These are phyloP conservation scores for Noctua janthe DNA, from an alignment of 2,888 invertebrate species.

Conservation along the genomic window DNA sequence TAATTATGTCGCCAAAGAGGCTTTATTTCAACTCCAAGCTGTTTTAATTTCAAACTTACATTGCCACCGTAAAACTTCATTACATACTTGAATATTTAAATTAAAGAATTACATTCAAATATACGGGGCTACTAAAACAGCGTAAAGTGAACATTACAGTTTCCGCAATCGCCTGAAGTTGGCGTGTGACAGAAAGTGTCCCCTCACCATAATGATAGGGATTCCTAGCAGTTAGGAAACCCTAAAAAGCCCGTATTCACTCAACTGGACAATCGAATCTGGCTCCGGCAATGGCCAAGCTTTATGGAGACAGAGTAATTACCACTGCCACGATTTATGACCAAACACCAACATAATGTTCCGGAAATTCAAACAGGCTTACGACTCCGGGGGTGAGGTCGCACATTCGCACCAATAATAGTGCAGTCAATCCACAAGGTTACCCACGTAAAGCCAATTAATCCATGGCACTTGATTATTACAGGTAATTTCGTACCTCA, in stretches of 20 bases:
- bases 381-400: neutral
- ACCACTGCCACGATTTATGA: constrained; percentile 57
- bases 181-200: constrained; percentile 29
- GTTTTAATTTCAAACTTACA: constrained; percentile 20
- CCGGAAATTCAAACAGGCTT: constrained; percentile 48
- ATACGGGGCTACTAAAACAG: neutral
- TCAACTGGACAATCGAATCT: constrained; percentile 64
- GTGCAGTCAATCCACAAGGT: constrained; percentile 17
- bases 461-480: constrained; percentile 37
- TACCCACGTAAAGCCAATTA: constrained; percentile 33
- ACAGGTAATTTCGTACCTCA: constrained; percentile 63
- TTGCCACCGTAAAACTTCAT: neutral
- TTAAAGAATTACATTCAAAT: neutral
- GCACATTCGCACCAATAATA: constrained; percentile 19
- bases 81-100: neutral
- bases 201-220: constrained; percentile 47
- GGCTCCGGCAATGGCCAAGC: constrained; percentile 47
- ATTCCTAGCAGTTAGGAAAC: constrained; percentile 58
- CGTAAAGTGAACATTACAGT: neutral
- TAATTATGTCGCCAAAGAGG: constrained; percentile 27
- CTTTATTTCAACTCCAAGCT: constrained; percentile 14
- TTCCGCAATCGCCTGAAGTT: constrained; percentile 14
- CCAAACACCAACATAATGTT: constrained; percentile 48
- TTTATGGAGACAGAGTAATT: constrained; percentile 61
- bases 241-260: constrained; percentile 61